Percentiles rank a stretch among this genome's conserved stretches.
Conservation (phyloP, 2,888 invertebrate species). For the Leptinotarsa rubiginosa region DNA sequence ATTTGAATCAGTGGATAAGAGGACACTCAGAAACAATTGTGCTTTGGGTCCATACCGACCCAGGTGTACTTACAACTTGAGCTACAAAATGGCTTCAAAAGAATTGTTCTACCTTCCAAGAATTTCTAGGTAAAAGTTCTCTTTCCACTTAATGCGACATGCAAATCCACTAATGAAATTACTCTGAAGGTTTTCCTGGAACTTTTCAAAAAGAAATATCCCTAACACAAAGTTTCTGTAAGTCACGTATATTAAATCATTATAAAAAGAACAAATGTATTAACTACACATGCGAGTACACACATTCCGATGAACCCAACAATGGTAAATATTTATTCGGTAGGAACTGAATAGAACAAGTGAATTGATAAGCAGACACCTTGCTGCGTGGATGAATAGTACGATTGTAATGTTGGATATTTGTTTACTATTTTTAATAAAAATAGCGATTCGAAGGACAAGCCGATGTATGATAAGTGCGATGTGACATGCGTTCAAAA, state of each 20-base stretch:
- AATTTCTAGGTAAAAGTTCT: neutral
- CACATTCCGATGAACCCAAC: constrained; percentile 6
- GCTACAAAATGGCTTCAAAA: neutral
- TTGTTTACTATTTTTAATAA: constrained; percentile 6
- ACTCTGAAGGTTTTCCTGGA: too few species aligned
- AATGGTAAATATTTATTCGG: constrained; percentile 32
- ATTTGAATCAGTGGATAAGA: neutral
- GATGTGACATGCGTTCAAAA: neutral
- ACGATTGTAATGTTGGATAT: neutral
- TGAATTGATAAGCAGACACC: constrained; percentile 35
- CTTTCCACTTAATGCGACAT: neutral
- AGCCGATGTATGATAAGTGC: neutral
- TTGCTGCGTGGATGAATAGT: constrained; percentile 1
- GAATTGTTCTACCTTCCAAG: neutral
- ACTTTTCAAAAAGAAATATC: too few species aligned
- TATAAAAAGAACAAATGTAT: neutral
- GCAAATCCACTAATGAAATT: neutral
- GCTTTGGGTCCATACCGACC: neutral
- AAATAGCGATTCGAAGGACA: neutral
- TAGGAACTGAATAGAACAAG: constrained; percentile 24
- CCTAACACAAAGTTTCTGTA: neutral
- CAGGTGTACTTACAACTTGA: neutral
- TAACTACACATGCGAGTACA: neutral
- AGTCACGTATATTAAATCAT: neutral
- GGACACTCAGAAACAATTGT: neutral